phyloP scores from a whole-genome alignment of 2,113 vertebrate species.

The Eulemur rufifrons region DNA sequence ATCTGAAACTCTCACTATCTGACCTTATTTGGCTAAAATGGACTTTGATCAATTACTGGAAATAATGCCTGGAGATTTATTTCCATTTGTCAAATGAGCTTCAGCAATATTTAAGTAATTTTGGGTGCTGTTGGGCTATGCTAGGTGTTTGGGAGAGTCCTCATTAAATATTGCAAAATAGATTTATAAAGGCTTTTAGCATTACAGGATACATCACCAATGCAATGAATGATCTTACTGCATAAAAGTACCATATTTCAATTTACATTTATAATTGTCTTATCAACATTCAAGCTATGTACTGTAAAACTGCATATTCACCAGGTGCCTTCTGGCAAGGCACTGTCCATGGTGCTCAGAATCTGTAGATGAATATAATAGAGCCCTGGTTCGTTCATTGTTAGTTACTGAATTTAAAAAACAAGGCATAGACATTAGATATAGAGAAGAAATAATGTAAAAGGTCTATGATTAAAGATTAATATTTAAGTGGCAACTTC shows the following conservation, averaged over 20 bases:
- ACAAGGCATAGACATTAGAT: background rate
- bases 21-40: background rate
- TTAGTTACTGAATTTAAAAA: constrained; percentile 32
- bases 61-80: background rate
- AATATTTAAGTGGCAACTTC: background rate
- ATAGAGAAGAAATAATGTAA: background rate
- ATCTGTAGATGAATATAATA: background rate
- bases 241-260: constrained; percentile 2
- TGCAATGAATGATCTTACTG: background rate
- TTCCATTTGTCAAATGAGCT: background rate
- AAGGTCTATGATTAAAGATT: background rate
- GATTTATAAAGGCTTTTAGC: constrained; percentile 22
- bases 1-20: constrained; percentile 17
- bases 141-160: background rate
- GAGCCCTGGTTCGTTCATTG: background rate
- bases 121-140: background rate
- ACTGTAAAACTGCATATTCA: background rate
- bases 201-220: background rate
- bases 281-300: background rate
- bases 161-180: background rate
- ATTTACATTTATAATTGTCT: constrained; percentile 29
- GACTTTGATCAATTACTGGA: background rate
- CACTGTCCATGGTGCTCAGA: constrained; percentile 39
- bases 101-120: background rate
- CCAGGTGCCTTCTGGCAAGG: background rate